Conservation (phyloP, 2,888 invertebrate genomes). For the Sphinx pinastri region DNA sequence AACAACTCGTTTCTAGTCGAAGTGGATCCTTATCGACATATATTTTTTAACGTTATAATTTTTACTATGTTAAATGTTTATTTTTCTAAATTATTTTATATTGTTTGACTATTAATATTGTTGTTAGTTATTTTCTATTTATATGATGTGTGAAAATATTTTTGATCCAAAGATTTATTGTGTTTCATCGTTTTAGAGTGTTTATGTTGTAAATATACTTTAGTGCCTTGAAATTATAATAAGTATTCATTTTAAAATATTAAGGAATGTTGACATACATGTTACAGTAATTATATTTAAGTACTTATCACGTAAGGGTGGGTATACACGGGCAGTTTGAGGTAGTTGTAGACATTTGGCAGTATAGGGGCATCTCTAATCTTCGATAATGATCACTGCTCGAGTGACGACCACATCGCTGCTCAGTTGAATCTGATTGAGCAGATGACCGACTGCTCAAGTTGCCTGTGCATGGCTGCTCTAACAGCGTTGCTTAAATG, state of each 20-base stretch:
- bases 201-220: conserved; percentile 51
- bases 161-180: conserved; percentile 43
- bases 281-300: conserved; percentile 39
- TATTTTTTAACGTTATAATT: conserved; percentile 30
- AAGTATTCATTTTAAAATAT: conserved; percentile 46
- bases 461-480: neutral
- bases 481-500: neutral
- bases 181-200: conserved; percentile 46
- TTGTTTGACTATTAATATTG: conserved; percentile 18
- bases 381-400: too few species aligned
- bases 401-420: too few species aligned
- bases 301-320: conserved; percentile 29
- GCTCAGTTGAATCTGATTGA: neutral
- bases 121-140: conserved; percentile 28
- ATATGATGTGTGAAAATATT: conserved; percentile 34
- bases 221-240: conserved; percentile 50
- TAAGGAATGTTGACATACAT: conserved; percentile 52
- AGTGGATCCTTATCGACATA: conserved; percentile 1
- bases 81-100: conserved; percentile 31
- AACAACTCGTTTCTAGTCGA: neutral
- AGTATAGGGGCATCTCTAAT: too few species aligned
- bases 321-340: neutral
- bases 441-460: neutral
- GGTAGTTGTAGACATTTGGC: neutral
- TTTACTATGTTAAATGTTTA: conserved; percentile 27